Conservation (phyloP, 53 echinoderm and acorn worm genomes). For the Pentamera pediparva region DNA sequence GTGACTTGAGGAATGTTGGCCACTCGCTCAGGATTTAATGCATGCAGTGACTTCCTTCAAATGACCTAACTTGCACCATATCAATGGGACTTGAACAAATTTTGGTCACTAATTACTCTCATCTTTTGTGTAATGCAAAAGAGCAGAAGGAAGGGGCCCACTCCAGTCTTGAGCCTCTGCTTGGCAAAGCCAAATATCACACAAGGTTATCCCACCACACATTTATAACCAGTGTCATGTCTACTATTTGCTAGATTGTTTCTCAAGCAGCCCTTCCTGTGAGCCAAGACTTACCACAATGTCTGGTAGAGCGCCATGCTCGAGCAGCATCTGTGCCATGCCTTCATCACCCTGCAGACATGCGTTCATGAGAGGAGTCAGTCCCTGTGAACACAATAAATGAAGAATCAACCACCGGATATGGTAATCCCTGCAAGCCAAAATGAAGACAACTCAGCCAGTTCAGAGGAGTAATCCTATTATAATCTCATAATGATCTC, state of each 20-base stretch:
- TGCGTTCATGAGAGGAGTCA: conserved; percentile 88
- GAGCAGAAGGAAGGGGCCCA: background rate
- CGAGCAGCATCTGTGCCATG: conserved; percentile 85
- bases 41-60: no score
- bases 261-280: background rate
- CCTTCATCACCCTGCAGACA: conserved; percentile 90
- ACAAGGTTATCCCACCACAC: background rate
- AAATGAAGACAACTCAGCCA: conserved; percentile 39
- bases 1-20: no score
- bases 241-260: no score
- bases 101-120: no score
- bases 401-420: conserved; percentile 31
- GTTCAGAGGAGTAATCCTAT: no score
- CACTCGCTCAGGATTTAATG: no score
- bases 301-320: conserved; percentile 72
- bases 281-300: conserved; percentile 51
- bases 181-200: no score
- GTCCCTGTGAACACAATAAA: conserved; percentile 47
- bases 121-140: no score
- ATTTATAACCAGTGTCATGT: no score
- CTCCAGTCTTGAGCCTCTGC: background rate
- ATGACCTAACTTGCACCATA: no score
- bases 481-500: no score
- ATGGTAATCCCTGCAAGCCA: conserved; percentile 39
- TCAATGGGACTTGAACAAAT: no score